Percentiles rank a stretch among this genome's conserved stretches.
These are phyloP conservation scores for Phoebastria nigripes DNA, from an alignment of 2,797 vertebrate genomes.

Conservation along the genomic window DNA sequence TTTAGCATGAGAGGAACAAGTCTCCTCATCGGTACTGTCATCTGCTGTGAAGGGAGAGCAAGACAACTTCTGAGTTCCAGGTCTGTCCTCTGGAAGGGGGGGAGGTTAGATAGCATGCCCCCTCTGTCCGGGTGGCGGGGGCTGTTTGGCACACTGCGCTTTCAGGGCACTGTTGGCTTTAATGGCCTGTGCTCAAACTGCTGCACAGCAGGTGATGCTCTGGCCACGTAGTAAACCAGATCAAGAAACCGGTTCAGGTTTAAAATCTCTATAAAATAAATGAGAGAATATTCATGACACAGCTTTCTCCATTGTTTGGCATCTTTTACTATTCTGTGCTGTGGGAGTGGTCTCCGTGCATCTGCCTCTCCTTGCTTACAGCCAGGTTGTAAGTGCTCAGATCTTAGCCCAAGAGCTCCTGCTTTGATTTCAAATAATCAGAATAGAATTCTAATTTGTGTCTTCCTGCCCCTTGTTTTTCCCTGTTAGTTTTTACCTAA, in stretches of 20 bases:
- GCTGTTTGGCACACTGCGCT: too few relatives aligned
- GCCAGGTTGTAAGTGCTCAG: background rate
- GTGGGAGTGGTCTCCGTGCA: background rate
- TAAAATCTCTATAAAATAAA: background rate
- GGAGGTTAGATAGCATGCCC: fast-evolving
- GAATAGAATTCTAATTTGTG: background rate
- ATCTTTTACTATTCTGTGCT: background rate
- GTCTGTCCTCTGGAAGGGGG: background rate
- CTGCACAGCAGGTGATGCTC: background rate
- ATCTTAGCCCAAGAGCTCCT: background rate
- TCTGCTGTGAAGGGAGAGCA: background rate
- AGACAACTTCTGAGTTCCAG: background rate
- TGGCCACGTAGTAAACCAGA: background rate
- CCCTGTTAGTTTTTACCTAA: background rate
- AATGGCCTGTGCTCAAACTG: background rate
- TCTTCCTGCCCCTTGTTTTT: background rate
- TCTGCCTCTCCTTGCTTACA: background rate
- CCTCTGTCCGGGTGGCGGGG: fast-evolving
- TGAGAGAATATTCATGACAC: background rate
- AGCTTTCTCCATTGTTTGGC: background rate
- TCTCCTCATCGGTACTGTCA: background rate
- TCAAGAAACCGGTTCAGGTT: background rate
- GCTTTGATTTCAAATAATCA: background rate
- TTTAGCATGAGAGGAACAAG: background rate
- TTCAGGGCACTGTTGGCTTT: background rate